These are phyloP conservation scores for Dromius quadrimaculatus DNA, from an alignment of 2,888 invertebrate genomes.

Conservation along the genomic window DNA sequence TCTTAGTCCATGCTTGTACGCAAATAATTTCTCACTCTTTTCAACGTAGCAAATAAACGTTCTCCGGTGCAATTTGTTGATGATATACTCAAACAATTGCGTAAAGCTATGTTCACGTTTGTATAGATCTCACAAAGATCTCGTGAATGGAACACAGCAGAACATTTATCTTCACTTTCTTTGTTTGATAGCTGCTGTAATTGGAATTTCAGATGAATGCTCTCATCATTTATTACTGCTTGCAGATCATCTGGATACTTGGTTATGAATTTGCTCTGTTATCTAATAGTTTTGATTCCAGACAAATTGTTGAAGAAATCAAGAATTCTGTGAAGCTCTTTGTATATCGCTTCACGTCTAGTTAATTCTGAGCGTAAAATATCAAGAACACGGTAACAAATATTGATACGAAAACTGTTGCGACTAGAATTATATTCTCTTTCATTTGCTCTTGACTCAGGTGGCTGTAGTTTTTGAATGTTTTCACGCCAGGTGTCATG, in stretches of 20 bases:
- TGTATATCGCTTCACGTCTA: slow-evolving; percentile 40
- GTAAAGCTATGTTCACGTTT: slow-evolving; percentile 25
- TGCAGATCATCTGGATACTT: slow-evolving; percentile 47
- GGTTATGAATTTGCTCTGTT: slow-evolving; percentile 24
- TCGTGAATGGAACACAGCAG: slow-evolving; percentile 42
- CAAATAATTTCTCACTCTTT: slow-evolving; percentile 35
- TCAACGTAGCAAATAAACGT: slow-evolving; percentile 36
- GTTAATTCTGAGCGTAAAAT: too few species aligned
- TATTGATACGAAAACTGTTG: neutral
- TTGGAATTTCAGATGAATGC: slow-evolving; percentile 45
- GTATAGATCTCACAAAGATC: too few species aligned
- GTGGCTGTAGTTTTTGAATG: slow-evolving; percentile 24
- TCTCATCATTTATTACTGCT: slow-evolving; percentile 23
- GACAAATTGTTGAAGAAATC: slow-evolving; percentile 50
- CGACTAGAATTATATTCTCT: neutral
- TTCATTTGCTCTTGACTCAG: neutral
- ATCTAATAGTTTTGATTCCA: slow-evolving; percentile 47
- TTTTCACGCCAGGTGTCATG: slow-evolving; percentile 50
- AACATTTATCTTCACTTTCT: slow-evolving; percentile 12
- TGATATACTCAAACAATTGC: slow-evolving; percentile 36
- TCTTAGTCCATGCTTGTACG: too few species aligned
- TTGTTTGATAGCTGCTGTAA: slow-evolving; percentile 15
- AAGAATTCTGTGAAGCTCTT: slow-evolving; percentile 44
- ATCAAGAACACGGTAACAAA: too few species aligned
- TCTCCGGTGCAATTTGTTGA: slow-evolving; percentile 41